Evolutionary conservation across 2,888 invertebrate genomes (phyloP), one percentile per base, ranked within the genome.

Genomic region (Andrena minutula): DNA sequence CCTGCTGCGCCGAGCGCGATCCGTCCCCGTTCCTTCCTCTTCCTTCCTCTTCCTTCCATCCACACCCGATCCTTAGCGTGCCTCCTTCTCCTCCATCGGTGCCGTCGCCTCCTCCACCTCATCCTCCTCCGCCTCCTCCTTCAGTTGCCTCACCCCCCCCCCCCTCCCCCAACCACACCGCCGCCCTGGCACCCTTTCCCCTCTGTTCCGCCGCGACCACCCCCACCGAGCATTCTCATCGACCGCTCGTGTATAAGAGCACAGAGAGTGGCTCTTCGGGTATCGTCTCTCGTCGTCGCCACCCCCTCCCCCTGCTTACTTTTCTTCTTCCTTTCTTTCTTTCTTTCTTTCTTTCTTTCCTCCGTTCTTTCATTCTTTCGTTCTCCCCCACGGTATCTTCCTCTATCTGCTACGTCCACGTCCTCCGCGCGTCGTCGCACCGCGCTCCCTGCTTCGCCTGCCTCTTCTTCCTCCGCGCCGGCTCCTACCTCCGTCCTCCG

Each of bases 151-250:
- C 7, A 56, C 70, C 32, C 10, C 47, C 75, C 69, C 71, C 35
- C 10, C 76, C 32, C 65, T 64, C 68, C 70, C 35, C 35, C 65
- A 32, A 49, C 72, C 66, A 75, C 69, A 28, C 20, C 63, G 56
- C 47, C 76, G 68, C 73, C 74, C 82, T 73, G 79, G 74, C 82
- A 63, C 68, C 71, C 76, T 75, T 71, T 56, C 63, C 75, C 58
- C 66, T 32, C 83, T 35, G 64, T 49, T 74, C 75, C 79, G 68
- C 78, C 81, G 51, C 86, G 72, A 68, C 88, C 88, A 79, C 88
- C 86, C 88, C 86, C 88, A 82, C 87, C 83, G 84, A 88, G 84
- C 83, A 81, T 88, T 88, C 88, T 85, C 88, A 88, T 88, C 88
- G 88, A 88, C 88, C 89, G 85, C 82, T 79, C 84, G 86, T 83